Base-by-base conservation (phyloP, 2,888 invertebrate genomes). In the Adineta ricciae region DNA sequence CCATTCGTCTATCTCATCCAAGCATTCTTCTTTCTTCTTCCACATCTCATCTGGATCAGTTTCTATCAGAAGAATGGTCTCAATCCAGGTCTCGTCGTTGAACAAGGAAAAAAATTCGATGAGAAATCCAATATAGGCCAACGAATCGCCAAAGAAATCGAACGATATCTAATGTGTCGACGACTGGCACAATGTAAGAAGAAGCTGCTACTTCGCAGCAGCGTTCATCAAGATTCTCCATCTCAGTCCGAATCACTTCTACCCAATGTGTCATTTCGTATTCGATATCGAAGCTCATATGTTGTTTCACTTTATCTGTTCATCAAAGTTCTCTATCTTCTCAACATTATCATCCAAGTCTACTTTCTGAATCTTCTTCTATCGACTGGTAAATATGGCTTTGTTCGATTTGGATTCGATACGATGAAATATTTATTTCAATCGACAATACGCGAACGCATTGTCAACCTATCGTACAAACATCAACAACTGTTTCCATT, bases 1-100 rank as follows among this genome's bases (percentile, higher is more conserved):
- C 84, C 84, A 64, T 84, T 86, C n/a, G 82, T 86, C 4, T 84
- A 84, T 50, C 52, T 86, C 38, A 36, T 86, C 32, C 86, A 86
- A 64, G 72, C 84, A 7, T 72, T 86, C 64, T 49, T 84, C 19
- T 86, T 86, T 27, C 27, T 84, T 21, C 38, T 86, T n/a, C 86
- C 86, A 21, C 52, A 83, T 24, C 78, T 86, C n/a, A 52, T 86
- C 11, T 86, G 86, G 86, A 32, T 52, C 14, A 41, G 24, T 41
- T 78, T 78, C n/a, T 41, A 78, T 78, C 38, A 41, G n/a, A 24
- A 41, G 14, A 78, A 78, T n/a, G 78, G 38, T 78, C n/a, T 78
- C 38, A 78, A 78, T 78, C 78, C 78, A 14, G 24, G 78, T 41
- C n/a, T 41, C 11, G 11, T 78, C 0, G 78, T 41, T 78, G 8